Evolutionary conservation across 2,113 vertebrate species (phyloP), one percentile per base, ranked within the genome.

Genomic region (Hoplias malabaricus): DNA sequence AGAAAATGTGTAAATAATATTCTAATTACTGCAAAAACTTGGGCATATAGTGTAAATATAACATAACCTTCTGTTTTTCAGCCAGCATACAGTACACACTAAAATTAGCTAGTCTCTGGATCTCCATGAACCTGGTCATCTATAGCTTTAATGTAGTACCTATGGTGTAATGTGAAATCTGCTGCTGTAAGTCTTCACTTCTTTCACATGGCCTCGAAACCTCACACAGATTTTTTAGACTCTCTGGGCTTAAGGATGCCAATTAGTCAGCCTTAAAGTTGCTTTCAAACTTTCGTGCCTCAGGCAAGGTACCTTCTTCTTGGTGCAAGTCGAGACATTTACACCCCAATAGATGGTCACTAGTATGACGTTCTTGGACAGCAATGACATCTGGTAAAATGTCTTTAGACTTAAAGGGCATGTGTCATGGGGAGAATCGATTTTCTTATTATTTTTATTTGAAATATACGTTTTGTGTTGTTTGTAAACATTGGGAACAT

Each of bases 151-250:
- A 72, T 72, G 66, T 42, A 67, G 16, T 70, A 63, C 73, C 68
- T 50, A 76, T 66, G 72, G 77, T 70, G 75, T 66, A 77, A 81
- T 70, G 75, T 56, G 68, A 5, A 77, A 72, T 81, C 73, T 81
- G 79, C 27, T 65, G 67, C 21, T 25, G 38, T 57, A 57, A 57
- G 61, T 46, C 50, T 63, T 42, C 63, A 25, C 43, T 80, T 80
- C 27, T n/a, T 81, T 66, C 29, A 77, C 67, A 27, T 81, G 73
- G 59, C 79, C 73, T 69, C 50, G 75, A 69, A 46, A 34, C 66
- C 73, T 76, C 48, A 71, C 67, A 63, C 54, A 25, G n/a, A n/a
- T n/a, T 53, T 70, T 69, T 70, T 21, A 80, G 19, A 71, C 68
- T 57, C 54, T 67, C 48, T 81, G 36, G 53, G 33, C 53, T 42